phyloP scores from a whole-genome alignment of 2,888 invertebrate species.

The Sphaeridia pumilis region DNA sequence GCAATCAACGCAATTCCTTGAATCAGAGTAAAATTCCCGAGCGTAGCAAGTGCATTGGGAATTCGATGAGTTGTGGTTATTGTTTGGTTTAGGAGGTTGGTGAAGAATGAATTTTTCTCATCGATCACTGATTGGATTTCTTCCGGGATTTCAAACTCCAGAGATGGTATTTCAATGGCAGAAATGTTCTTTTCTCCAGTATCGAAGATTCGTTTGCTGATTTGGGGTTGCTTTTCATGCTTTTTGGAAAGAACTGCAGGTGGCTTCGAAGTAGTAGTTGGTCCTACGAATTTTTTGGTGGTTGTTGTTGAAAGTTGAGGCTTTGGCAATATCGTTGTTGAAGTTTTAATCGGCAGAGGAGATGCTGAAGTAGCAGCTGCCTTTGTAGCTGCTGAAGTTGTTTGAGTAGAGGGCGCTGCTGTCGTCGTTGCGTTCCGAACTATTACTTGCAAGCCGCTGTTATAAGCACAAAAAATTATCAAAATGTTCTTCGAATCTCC shows the following conservation, averaged over 20 bases:
- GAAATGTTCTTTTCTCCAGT: too few species aligned
- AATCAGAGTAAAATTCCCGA: slow-evolving; percentile 28
- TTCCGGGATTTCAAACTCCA: background rate
- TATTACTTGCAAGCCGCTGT: too few species aligned
- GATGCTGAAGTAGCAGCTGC: background rate
- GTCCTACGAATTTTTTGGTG: background rate
- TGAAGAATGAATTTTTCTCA: background rate
- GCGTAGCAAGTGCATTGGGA: slow-evolving; percentile 14
- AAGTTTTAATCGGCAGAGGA: background rate
- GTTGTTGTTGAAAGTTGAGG: too few species aligned
- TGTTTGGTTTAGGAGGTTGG: background rate
- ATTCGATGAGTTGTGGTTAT: slow-evolving; percentile 3
- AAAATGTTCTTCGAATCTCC: too few species aligned
- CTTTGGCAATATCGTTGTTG: background rate
- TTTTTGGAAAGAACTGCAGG: too few species aligned
- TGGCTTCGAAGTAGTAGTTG: too few species aligned
- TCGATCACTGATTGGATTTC: background rate
- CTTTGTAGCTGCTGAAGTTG: background rate
- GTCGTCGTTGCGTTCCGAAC: background rate
- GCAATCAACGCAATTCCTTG: slow-evolving; percentile 23
- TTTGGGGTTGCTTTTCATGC: too few species aligned
- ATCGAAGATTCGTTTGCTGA: too few species aligned
- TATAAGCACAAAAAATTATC: too few species aligned
- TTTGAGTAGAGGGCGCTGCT: background rate
- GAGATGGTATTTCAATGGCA: background rate